Conservation (phyloP, 2,888 invertebrate genomes). For the Crematogaster levior region DNA sequence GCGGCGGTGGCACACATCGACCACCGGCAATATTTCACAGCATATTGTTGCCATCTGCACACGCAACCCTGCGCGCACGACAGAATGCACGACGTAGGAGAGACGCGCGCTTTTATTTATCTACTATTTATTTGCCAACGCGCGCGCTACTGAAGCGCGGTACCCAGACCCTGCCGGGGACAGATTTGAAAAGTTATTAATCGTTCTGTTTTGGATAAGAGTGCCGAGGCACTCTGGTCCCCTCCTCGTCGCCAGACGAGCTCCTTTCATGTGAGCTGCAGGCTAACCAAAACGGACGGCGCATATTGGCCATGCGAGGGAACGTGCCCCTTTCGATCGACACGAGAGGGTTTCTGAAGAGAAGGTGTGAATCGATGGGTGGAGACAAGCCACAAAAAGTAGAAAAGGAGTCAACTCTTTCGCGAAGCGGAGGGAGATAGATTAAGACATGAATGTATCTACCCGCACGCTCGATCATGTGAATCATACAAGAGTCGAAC, state of each 20-base stretch:
- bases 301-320: constrained; percentile 55
- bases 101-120: constrained; percentile 84
- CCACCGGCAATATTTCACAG: constrained; percentile 84
- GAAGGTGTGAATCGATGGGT: constrained; percentile 70
- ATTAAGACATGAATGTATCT: constrained; percentile 26
- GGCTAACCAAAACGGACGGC: constrained; percentile 65
- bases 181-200: constrained; percentile 85
- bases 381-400: constrained; percentile 57
- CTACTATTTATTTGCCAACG: constrained; percentile 84
- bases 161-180: constrained; percentile 80
- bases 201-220: constrained; percentile 80
- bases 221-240: constrained; percentile 34
- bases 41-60: constrained; percentile 86
- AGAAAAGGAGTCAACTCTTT: constrained; percentile 27
- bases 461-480: not conserved
- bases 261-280: constrained; percentile 51
- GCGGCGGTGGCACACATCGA: constrained; percentile 50
- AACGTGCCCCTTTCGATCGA: constrained; percentile 61
- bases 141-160: constrained; percentile 79
- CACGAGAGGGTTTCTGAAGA: constrained; percentile 48
- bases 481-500: not conserved
- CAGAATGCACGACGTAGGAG: constrained; percentile 76
- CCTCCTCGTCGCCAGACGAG: constrained; percentile 14
- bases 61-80: constrained; percentile 77
- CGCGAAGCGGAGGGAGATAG: not conserved